phyloP scores from a whole-genome alignment of 2,797 vertebrate genomes.

The Gymnopithys bicolor region DNA sequence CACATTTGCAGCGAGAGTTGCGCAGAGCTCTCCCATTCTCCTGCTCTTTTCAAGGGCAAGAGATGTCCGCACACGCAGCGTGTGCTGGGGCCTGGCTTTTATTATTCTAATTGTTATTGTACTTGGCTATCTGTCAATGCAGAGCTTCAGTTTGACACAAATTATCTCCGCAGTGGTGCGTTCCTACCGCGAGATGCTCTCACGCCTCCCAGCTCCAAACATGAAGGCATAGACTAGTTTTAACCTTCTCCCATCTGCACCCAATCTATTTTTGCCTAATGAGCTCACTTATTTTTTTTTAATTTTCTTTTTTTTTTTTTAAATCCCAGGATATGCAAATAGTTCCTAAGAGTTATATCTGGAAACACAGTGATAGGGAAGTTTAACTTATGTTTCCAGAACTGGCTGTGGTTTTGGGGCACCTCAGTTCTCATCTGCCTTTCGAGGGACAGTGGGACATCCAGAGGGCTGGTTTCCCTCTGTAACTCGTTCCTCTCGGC shows the following conservation, averaged over 20 bases:
- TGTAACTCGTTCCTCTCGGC: background rate
- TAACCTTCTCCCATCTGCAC: conserved; percentile 26
- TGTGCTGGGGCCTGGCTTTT: conserved; percentile 40
- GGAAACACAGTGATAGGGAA: background rate
- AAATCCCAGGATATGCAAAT: background rate
- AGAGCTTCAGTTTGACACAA: conserved; percentile 43
- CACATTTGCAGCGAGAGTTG: background rate
- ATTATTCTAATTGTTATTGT: conserved; percentile 63
- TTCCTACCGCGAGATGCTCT: conserved; percentile 5
- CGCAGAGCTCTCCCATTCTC: background rate
- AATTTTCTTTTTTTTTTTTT: background rate
- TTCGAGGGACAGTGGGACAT: background rate
- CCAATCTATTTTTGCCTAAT: conserved; percentile 8
- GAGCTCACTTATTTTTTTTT: background rate
- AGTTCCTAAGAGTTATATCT: background rate
- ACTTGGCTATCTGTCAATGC: conserved; percentile 53
- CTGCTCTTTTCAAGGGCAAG: conserved; percentile 54
- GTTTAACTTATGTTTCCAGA: background rate
- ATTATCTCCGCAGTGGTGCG: conserved; percentile 1
- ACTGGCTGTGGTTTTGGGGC: background rate
- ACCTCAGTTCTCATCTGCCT: background rate
- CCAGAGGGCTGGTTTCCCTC: background rate
- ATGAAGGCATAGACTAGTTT: background rate
- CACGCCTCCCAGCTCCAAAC: background rate
- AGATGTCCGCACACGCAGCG: background rate